These are phyloP conservation scores for Chrysemys picta DNA, from an alignment of 2,113 vertebrate genomes.

Conservation along the genomic window DNA sequence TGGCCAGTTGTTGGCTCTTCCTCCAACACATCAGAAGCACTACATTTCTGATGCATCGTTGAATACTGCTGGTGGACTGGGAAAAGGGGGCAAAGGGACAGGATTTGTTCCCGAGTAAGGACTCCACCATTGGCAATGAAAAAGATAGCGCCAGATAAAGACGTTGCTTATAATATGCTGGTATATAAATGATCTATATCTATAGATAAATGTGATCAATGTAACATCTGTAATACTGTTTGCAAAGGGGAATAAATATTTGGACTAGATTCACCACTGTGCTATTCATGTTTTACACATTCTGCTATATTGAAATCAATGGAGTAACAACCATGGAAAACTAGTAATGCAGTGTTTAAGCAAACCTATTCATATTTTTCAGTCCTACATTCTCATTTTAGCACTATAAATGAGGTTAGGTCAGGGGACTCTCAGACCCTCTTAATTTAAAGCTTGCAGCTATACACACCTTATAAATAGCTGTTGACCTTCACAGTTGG, in stretches of 20 bases:
- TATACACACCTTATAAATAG: not conserved
- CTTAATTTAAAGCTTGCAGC: conserved; percentile 39
- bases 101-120: not conserved
- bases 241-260: not conserved
- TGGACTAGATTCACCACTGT: not conserved
- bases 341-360: not conserved
- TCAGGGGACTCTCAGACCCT: not conserved
- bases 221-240: not conserved
- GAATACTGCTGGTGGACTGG: not conserved
- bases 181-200: not conserved
- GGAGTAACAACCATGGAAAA: not conserved
- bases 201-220: not conserved
- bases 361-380: not conserved
- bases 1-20: not conserved
- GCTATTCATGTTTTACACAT: not conserved
- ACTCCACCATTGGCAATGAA: not conserved
- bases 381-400: not conserved
- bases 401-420: not conserved
- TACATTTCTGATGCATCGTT: not conserved
- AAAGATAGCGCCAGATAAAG: not conserved
- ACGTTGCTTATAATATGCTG: accelerated
- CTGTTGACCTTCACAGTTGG: conserved; percentile 32
- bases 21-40: not conserved
- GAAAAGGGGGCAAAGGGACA: not conserved
- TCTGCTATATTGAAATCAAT: not conserved